Evolutionary conservation across 2,113 vertebrate genomes (phyloP).

Genomic region (Dasypus novemcinctus): DNA sequence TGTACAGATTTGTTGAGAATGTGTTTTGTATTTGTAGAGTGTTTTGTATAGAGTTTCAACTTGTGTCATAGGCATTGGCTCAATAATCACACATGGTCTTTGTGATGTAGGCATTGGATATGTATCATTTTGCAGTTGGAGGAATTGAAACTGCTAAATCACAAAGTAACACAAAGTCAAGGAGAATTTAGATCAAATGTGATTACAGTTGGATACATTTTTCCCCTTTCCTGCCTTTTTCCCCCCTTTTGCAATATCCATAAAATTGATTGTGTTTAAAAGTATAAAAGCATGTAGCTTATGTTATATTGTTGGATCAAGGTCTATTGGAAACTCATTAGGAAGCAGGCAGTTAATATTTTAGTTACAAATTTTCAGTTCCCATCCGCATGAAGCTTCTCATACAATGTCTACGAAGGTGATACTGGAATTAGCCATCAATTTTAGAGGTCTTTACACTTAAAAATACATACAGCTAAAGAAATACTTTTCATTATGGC

Average conservation of each 20-base stretch:
- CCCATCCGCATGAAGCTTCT: background rate
- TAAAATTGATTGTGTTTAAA: constrained; percentile 33
- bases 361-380: constrained; percentile 17
- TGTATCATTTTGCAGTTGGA: constrained; percentile 2
- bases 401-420: background rate
- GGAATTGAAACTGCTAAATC: background rate
- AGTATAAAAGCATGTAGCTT: background rate
- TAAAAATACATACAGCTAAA: constrained; percentile 26
- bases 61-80: constrained; percentile 7
- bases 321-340: constrained; percentile 35
- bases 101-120: background rate
- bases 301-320: background rate
- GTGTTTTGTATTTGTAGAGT: constrained; percentile 29
- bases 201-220: constrained; percentile 28
- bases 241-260: background rate
- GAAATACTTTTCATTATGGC: background rate
- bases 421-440: background rate
- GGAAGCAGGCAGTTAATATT: background rate
- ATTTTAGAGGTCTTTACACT: background rate
- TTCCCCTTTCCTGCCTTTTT: background rate
- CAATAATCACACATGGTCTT: constrained; percentile 12
- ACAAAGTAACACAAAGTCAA: background rate
- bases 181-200: constrained; percentile 17
- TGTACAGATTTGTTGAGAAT: constrained; percentile 16
- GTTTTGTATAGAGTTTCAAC: background rate